These are phyloP conservation scores for Rhaphigaster nebulosa DNA, from an alignment of 2,888 invertebrate species.

Conservation along the genomic window DNA sequence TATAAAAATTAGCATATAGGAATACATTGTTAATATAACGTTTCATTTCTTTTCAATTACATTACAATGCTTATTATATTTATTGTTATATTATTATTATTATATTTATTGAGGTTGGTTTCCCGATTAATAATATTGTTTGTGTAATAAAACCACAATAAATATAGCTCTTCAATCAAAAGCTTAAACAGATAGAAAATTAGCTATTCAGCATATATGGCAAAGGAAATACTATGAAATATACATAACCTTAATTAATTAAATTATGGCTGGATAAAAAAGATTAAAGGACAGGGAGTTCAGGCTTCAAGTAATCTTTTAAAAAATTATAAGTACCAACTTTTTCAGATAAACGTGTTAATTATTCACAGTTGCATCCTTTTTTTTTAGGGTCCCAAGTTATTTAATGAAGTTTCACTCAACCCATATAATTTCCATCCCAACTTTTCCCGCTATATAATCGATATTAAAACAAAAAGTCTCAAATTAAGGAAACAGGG, in stretches of 20 bases:
- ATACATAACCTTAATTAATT: not conserved
- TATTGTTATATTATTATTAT: too few species aligned
- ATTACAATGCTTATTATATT: too few species aligned
- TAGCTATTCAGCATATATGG: not conserved
- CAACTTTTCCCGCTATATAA: not conserved
- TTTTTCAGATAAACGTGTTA: not conserved
- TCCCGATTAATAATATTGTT: too few species aligned
- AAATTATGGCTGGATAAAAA: not conserved
- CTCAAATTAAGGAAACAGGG: not conserved
- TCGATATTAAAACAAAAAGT: not conserved
- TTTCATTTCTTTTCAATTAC: too few species aligned
- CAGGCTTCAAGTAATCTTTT: not conserved
- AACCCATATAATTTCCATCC: not conserved
- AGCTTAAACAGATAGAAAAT: not conserved
- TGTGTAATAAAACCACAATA: too few species aligned
- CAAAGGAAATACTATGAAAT: not conserved
- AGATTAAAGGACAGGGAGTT: not conserved
- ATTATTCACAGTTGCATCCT: not conserved
- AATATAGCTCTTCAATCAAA: too few species aligned
- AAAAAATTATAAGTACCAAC: not conserved
- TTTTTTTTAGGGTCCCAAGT: not conserved
- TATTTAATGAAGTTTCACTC: slow-evolving; percentile 10
- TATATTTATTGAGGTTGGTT: too few species aligned
- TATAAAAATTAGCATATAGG: too few species aligned
- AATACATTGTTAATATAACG: too few species aligned